Evolutionary conservation across 2,888 invertebrate species (phyloP), one percentile per base, ranked within the genome.

Genomic region (Tetramorium bicarinatum): DNA sequence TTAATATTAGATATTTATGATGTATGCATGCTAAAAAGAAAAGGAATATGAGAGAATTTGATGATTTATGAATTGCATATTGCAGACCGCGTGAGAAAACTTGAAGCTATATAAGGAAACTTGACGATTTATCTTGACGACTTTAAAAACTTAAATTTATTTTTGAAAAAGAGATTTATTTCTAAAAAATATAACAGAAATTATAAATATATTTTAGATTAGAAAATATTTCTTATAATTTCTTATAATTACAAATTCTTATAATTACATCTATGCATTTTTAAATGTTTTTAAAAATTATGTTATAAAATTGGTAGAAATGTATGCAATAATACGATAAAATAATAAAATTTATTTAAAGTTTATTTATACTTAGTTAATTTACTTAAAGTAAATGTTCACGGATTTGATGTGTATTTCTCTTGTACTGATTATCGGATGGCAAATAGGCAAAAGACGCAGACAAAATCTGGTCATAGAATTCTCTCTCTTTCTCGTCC

Each of bases 401-500:
- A 49, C 25, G 18, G 7, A 38, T 59, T 61, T 44, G 44, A 34
- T 18, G 15, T 54, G 8, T 71, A 34, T 21, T 74, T 59, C 18
- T 74, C 44, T 74, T 29, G 29, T n/a, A 34, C 13, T 52, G 52
- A 69, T 44, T 59, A 59, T 13, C 44, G 44, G 25, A 41, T 74
- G 44, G 72, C 21, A 52, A 41, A 44, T 38, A 29, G 13, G n/a
- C 29, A n/a, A 61, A 75, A 61, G 61, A 74, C 4, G 15, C 15
- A 47, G 41, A 59, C 56, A 8, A 72, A 72, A 75, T 75, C 74
- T 34, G 15, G 47, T 69, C 69, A 59, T 67, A 87, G 88, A 86
- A 80, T 83, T 67, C 64, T 85, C 85, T 85, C 56, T 83, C 85
- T 61, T 74, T 84, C 80, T 75, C 82, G 47, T 88, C 83, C 59